Conservation (phyloP, 1,140 invertebrate genomes). For the Notospermus geniculatus region DNA sequence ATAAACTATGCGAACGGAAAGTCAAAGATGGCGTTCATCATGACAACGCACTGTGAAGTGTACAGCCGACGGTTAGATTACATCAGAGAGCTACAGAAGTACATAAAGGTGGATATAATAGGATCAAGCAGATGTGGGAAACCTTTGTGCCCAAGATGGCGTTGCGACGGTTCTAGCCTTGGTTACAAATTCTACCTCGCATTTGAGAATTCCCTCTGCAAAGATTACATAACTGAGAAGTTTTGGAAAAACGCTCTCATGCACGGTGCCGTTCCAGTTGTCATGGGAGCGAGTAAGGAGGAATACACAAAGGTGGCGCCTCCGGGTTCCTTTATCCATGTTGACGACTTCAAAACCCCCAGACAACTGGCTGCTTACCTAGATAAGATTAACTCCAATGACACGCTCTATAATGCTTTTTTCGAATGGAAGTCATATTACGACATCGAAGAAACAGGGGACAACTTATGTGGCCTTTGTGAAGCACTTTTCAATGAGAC, state of each 20-base stretch:
- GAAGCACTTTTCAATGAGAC: too few relatives aligned
- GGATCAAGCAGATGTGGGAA: conserved; percentile 63
- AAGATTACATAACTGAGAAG: conserved; percentile 25
- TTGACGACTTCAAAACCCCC: conserved; percentile 15
- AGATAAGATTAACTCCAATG: conserved; percentile 33
- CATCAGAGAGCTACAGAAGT: conserved; percentile 58
- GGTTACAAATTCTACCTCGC: conserved; percentile 36
- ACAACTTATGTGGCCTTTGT: too few relatives aligned
- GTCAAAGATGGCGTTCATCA: conserved; percentile 60
- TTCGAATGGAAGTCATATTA: conserved; percentile 30
- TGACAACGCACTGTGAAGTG: conserved; percentile 65
- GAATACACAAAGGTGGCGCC: conserved; percentile 86
- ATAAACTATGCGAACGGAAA: conserved; percentile 23
- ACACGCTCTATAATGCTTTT: conserved; percentile 41
- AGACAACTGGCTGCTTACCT: conserved; percentile 36
- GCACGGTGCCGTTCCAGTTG: conserved; percentile 69
- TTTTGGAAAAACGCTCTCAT: conserved; percentile 14
- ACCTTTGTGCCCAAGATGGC: conserved; percentile 3
- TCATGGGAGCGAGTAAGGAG: conserved; percentile 75
- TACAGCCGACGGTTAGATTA: conserved; percentile 60
- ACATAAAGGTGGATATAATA: conserved; percentile 62
- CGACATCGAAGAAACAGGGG: too few relatives aligned
- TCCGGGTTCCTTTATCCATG: conserved; percentile 42
- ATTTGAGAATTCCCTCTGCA: conserved; percentile 19
- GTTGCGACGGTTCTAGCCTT: not conserved